A percentile compares a stretch with the other conserved stretches of the same genome.
Evolutionary conservation across 2,113 vertebrate species (phyloP).

Genomic region (Paedocypris sp.): DNA sequence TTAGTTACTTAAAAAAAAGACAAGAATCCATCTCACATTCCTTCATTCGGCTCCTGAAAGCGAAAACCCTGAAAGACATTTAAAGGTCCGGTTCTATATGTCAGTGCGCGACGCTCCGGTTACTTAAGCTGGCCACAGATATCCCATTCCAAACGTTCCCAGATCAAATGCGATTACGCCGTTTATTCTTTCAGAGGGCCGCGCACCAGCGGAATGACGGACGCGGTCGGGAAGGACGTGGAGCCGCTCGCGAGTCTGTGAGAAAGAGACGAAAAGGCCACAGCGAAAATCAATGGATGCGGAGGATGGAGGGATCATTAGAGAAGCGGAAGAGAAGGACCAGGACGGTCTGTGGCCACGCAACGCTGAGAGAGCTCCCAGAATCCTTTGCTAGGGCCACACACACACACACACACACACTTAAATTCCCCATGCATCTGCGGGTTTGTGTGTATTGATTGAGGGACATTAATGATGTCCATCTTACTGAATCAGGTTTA

Average conservation of each 20-base stretch:
- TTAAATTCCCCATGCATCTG: too few relatives aligned
- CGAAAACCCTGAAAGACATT: not conserved
- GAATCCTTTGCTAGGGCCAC: too few relatives aligned
- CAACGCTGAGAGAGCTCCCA: too few relatives aligned
- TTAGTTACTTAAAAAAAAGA: too few relatives aligned
- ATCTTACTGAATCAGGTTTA: too few relatives aligned
- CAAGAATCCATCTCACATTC: conserved; percentile 13
- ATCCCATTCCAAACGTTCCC: conserved; percentile 11
- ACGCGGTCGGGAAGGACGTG: not conserved
- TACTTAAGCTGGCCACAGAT: conserved; percentile 22
- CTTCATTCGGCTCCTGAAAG: not conserved
- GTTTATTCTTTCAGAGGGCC: not conserved
- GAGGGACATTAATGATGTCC: too few relatives aligned
- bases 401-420: too few relatives aligned
- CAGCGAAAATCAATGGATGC: conserved; percentile 16
- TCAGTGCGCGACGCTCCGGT: not conserved
- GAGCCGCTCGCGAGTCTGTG: not conserved
- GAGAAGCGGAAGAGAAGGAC: too few relatives aligned
- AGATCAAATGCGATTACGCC: conserved; percentile 23
- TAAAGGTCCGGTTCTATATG: not conserved
- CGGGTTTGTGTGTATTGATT: too few relatives aligned
- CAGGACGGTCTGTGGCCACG: too few relatives aligned
- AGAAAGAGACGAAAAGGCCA: not conserved
- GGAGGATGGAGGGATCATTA: not conserved
- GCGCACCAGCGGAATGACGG: not conserved